Percentiles rank a stretch among this genome's conserved stretches.
phyloP scores from a whole-genome alignment of 2,113 vertebrate genomes.

The Phyllostomus discolor region DNA sequence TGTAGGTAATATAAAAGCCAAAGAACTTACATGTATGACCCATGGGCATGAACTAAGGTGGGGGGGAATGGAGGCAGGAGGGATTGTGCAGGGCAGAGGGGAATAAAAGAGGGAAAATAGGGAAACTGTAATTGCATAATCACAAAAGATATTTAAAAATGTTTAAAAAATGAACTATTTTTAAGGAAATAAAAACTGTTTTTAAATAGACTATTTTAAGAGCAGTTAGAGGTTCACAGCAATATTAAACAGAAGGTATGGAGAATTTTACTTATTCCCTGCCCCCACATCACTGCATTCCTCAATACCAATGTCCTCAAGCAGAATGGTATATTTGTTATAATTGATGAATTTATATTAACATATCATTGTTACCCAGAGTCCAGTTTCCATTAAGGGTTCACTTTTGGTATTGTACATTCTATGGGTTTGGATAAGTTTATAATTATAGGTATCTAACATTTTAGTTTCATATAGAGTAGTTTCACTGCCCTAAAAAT shows the following conservation, averaged over 20 bases:
- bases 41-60: too few relatives aligned
- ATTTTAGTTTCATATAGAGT: background rate
- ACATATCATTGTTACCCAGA: background rate
- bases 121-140: too few relatives aligned
- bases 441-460: background rate
- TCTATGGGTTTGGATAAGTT: background rate
- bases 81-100: too few relatives aligned
- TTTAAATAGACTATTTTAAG: background rate
- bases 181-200: background rate
- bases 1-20: too few relatives aligned
- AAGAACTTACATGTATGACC: too few relatives aligned
- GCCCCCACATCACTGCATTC: background rate
- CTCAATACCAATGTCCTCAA: background rate
- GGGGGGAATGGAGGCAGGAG: too few relatives aligned
- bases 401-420: background rate
- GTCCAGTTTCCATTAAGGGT: background rate
- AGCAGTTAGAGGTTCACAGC: background rate
- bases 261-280: background rate
- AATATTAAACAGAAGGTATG: background rate
- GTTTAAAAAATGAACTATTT: background rate
- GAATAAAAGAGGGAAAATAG: too few relatives aligned
- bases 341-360: background rate
- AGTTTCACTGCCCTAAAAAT: background rate
- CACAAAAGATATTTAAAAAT: too few relatives aligned
- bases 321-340: background rate